Base-by-base conservation (phyloP, 2,113 vertebrate species). In the Ailuropoda melanoleuca region DNA sequence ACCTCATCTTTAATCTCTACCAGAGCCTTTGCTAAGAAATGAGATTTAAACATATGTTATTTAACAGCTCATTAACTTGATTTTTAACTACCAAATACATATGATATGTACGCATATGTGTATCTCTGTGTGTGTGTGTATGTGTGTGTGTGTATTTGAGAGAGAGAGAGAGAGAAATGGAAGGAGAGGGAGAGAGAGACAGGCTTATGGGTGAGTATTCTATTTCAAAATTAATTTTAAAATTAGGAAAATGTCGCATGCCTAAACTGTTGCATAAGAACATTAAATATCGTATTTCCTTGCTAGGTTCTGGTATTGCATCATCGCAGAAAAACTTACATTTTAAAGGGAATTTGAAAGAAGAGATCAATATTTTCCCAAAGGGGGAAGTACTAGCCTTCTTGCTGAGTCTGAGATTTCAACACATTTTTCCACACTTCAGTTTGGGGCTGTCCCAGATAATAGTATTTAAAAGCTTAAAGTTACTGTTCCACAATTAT, bases 271-370 rank as follows among this genome's bases (percentile, higher is more conserved):
- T 75, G 60, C 18, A 15, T 29, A 88, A 53, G 15, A 92, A 88
- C 96, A 4, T 86, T 82, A 70, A 81, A 90, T 88, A 68, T 85
- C 55, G 62, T 82, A 53, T 2, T 56, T 18, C 48, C 39, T 81
- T 66, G 4, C 58, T 93, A 50, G 55, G 4, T 56, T 90, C 24
- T 86, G 21, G 68, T 88, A 58, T 58, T 86, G 17, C 24, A n/a
- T 43, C 39, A 97, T 37, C 31, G 15, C 4, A 23, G 37, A 50
- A 81, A 90, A 62, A 43, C 48, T 81, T 39, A 53, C 4, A 70
- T 56, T 83, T 95, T 93, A 80, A 91, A 90, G 24, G 0, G 15
- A 84, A 43, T 94, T 89, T 84, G 31, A 94, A 94, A 50, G 11
- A 77, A 78, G 34, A 90, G 3, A 78, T 8, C 10, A 74, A 62